These are phyloP conservation scores for Octodon degus DNA, from an alignment of 2,113 vertebrate species.

Conservation along the genomic window DNA sequence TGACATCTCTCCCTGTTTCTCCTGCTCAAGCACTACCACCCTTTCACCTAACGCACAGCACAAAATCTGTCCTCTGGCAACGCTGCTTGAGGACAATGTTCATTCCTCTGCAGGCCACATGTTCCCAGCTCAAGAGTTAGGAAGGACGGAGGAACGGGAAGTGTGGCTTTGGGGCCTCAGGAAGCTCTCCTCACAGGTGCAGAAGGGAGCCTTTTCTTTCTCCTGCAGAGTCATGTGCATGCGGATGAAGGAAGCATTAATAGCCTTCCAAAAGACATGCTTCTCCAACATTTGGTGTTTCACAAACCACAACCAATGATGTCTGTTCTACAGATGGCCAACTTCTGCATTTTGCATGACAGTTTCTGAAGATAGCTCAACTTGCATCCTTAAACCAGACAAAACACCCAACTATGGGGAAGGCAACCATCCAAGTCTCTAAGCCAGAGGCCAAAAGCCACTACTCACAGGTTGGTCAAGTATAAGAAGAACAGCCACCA, in stretches of 20 bases:
- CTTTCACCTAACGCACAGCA: constrained; percentile 21
- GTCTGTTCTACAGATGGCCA: constrained; percentile 84
- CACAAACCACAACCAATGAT: constrained; percentile 83
- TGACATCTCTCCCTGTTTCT: constrained; percentile 24
- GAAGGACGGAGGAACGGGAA: constrained; percentile 82
- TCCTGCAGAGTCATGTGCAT: constrained; percentile 82
- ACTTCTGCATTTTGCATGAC: constrained; percentile 86
- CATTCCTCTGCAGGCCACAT: neutral
- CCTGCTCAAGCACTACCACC: neutral
- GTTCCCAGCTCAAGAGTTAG: constrained; percentile 53
- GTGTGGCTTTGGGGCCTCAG: constrained; percentile 77
- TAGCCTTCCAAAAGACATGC: constrained; percentile 81
- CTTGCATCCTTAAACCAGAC: constrained; percentile 57
- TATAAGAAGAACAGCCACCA: constrained; percentile 13
- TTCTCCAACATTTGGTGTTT: constrained; percentile 83
- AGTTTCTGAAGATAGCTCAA: constrained; percentile 78
- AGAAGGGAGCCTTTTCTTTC: constrained; percentile 78
- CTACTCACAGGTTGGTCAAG: constrained; percentile 37
- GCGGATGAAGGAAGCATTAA: constrained; percentile 85
- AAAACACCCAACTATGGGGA: constrained; percentile 23
- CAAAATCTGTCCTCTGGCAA: neutral
- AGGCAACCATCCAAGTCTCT: neutral
- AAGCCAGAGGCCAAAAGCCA: constrained; percentile 63
- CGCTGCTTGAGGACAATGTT: neutral
- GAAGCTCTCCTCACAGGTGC: constrained; percentile 83